Evolutionary conservation across 2,888 invertebrate genomes (phyloP).

Genomic region (Spilarctia lutea): DNA sequence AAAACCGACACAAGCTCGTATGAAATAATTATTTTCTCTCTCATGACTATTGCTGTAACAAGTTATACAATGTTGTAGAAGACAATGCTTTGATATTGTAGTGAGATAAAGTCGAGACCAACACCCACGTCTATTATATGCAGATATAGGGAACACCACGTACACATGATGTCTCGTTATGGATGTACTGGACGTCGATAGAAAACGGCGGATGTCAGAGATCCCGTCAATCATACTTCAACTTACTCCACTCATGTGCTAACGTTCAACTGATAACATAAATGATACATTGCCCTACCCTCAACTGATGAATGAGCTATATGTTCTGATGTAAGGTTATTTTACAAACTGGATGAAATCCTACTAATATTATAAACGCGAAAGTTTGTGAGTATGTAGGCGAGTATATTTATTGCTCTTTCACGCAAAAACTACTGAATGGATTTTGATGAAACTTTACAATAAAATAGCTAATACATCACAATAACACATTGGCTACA

Average conservation of each 20-base stretch:
- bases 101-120: conserved; percentile 68
- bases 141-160: conserved; percentile 69
- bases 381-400: too few relatives aligned
- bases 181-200: conserved; percentile 38
- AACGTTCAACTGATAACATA: conserved; percentile 53
- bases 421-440: too few relatives aligned
- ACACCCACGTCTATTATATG: conserved; percentile 83
- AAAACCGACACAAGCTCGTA: background rate
- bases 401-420: too few relatives aligned
- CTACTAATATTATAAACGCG: too few relatives aligned
- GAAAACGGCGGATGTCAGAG: conserved; percentile 56
- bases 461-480: too few relatives aligned
- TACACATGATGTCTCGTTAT: conserved; percentile 47
- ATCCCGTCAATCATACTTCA: conserved; percentile 60
- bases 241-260: conserved; percentile 36
- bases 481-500: too few relatives aligned
- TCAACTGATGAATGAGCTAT: conserved; percentile 19
- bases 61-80: conserved; percentile 18
- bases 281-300: conserved; percentile 53
- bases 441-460: too few relatives aligned
- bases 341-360: background rate
- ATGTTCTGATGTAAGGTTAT: conserved; percentile 24
- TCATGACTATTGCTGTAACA: background rate
- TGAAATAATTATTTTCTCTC: background rate
- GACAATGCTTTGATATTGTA: conserved; percentile 63